A percentile compares a stretch with the other conserved stretches of the same genome.
Conservation (phyloP, 2,888 invertebrate species). For the Ophion costatus region DNA sequence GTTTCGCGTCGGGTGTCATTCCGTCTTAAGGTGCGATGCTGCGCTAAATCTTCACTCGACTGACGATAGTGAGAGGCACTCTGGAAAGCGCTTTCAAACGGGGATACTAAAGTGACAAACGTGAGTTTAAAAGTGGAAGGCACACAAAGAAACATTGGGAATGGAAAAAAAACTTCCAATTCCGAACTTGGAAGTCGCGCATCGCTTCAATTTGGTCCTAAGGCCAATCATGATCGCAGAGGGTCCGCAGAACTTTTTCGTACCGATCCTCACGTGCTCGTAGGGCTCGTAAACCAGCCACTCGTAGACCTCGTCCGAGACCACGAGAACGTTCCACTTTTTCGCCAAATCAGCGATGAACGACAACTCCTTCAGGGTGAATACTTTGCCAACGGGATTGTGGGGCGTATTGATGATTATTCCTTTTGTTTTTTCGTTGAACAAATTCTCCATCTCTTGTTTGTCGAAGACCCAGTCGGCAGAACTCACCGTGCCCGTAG, state of each 20-base stretch:
- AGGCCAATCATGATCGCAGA: background rate
- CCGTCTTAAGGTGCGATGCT: too few relatives aligned
- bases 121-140: too few relatives aligned
- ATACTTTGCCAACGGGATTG: conserved; percentile 98
- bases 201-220: background rate
- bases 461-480: conserved; percentile 96
- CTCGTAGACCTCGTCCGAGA: conserved; percentile 99
- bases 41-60: too few relatives aligned
- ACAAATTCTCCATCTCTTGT: conserved; percentile 90
- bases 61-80: too few relatives aligned
- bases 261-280: conserved; percentile 96
- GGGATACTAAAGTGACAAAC: too few relatives aligned
- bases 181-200: background rate
- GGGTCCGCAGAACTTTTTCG: background rate
- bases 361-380: conserved; percentile 88
- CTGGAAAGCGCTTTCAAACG: too few relatives aligned
- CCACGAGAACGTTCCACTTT: conserved; percentile 95
- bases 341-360: conserved; percentile 94
- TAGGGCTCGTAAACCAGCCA: conserved; percentile 95
- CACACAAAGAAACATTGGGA: too few relatives aligned
- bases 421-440: conserved; percentile 95
- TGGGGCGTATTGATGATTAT: conserved; percentile 99
- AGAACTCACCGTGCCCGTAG: conserved; percentile 86
- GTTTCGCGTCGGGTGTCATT: too few relatives aligned
- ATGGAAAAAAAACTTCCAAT: conserved; percentile 21